phyloP scores from a whole-genome alignment of 1,140 invertebrate genomes.

The Drosophila santomea region DNA sequence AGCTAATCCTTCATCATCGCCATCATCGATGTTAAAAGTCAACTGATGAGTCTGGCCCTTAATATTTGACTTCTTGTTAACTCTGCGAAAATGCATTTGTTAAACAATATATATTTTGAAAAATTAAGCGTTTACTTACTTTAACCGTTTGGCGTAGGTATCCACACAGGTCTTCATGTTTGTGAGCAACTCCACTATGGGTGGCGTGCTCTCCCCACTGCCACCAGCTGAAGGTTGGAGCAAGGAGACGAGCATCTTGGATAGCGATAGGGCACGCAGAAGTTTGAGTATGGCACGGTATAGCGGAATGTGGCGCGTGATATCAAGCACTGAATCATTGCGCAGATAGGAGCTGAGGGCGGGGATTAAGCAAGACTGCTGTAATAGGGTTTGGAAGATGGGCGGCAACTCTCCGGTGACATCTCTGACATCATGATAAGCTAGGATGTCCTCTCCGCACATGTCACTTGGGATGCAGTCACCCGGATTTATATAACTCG shows the following conservation, averaged over 20 bases:
- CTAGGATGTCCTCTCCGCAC: slow-evolving; percentile 80
- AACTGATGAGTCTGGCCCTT: slow-evolving; percentile 84
- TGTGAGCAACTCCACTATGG: slow-evolving; percentile 89
- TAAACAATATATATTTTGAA: background rate
- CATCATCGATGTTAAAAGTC: slow-evolving; percentile 83
- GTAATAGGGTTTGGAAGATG: slow-evolving; percentile 90
- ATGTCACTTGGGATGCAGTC: slow-evolving; percentile 86
- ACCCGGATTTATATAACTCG: slow-evolving; percentile 94
- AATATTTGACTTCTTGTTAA: slow-evolving; percentile 85
- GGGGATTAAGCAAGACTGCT: slow-evolving; percentile 93
- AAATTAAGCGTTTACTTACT: slow-evolving; percentile 85
- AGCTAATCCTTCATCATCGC: slow-evolving; percentile 93
- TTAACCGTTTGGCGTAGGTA: slow-evolving; percentile 93
- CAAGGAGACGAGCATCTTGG: slow-evolving; percentile 88
- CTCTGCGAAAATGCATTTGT: slow-evolving; percentile 43
- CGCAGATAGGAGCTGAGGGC: slow-evolving; percentile 95
- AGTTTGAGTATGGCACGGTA: slow-evolving; percentile 94
- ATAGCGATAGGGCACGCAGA: slow-evolving; percentile 91
- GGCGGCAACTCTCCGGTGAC: slow-evolving; percentile 87
- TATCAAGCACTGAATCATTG: slow-evolving; percentile 98
- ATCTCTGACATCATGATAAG: slow-evolving; percentile 76
- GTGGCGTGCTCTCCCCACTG: slow-evolving; percentile 82
- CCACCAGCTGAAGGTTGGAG: slow-evolving; percentile 87
- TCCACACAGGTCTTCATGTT: slow-evolving; percentile 96
- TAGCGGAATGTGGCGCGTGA: slow-evolving; percentile 96